A percentile compares a stretch with the other conserved stretches of the same genome.
phyloP scores from a whole-genome alignment of 2,888 invertebrate species.

The Ophion obscuratus region DNA sequence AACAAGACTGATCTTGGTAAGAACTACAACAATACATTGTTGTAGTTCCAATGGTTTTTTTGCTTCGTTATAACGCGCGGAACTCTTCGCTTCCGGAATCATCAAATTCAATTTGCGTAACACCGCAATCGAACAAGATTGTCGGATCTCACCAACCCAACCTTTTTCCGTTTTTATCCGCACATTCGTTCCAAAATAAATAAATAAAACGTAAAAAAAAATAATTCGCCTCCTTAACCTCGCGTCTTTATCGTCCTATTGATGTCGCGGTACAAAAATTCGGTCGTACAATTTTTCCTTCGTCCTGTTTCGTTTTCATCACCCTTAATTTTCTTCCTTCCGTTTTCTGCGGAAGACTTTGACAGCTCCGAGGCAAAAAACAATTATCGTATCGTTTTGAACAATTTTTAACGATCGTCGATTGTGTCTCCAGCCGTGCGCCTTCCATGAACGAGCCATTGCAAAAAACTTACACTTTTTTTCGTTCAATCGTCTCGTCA shows the following conservation, averaged over 20 bases:
- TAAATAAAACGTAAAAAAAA: too few species aligned
- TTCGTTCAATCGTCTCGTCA: constrained; percentile 13
- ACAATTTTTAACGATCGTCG: constrained; percentile 21
- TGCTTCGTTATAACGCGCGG: too few species aligned
- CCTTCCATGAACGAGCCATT: constrained; percentile 19
- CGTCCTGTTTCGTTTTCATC: constrained; percentile 19
- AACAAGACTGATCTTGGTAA: background rate
- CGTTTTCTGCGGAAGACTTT: constrained; percentile 55
- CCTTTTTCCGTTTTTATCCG: background rate
- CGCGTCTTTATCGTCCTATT: too few species aligned
- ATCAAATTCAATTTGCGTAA: too few species aligned
- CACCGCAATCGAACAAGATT: background rate
- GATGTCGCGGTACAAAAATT: constrained; percentile 7
- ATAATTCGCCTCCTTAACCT: too few species aligned
- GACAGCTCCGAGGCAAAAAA: constrained; percentile 45
- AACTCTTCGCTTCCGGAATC: too few species aligned
- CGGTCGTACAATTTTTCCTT: background rate
- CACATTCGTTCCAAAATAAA: too few species aligned
- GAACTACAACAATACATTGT: background rate
- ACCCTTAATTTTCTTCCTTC: constrained; percentile 16
- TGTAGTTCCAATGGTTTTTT: too few species aligned
- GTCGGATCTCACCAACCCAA: background rate
- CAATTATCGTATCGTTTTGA: constrained; percentile 47
- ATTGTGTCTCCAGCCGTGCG: constrained; percentile 25
- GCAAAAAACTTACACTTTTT: constrained; percentile 34